Conservation (phyloP, 2,797 vertebrate genomes). For the Echeneis naucrates region DNA sequence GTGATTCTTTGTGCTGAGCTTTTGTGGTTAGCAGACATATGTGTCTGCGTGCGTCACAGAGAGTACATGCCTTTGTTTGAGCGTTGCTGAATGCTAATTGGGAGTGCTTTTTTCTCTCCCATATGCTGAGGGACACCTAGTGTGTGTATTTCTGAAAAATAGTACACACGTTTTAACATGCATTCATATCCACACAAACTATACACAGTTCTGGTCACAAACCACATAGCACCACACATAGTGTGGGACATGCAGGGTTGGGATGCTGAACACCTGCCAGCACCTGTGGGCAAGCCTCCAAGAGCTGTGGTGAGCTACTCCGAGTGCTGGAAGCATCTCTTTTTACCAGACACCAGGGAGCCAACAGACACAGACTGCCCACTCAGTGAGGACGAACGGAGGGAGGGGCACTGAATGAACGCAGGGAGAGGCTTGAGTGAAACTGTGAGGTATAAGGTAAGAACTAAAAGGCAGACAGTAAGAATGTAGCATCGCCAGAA, state of each 20-base stretch:
- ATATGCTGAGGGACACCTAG: neutral
- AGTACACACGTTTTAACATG: neutral
- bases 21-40: neutral
- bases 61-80: neutral
- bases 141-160: constrained; percentile 1
- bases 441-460: constrained; percentile 2
- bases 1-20: neutral
- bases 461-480: constrained; percentile 34
- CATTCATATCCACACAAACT: constrained; percentile 8
- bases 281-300: constrained; percentile 55
- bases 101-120: neutral
- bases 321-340: constrained; percentile 58
- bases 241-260: constrained; percentile 30
- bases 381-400: constrained; percentile 47
- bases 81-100: neutral
- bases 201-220: constrained; percentile 19
- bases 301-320: constrained; percentile 58
- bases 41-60: neutral
- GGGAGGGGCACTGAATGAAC: constrained; percentile 32
- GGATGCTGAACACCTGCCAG: constrained; percentile 65
- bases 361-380: constrained; percentile 52
- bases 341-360: constrained; percentile 45
- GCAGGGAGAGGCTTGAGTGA: constrained; percentile 2
- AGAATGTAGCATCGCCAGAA: constrained; percentile 30
- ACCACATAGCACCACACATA: constrained; percentile 36